phyloP scores from a whole-genome alignment of 35 echinoderm and acorn worm species.

The Eucidaris tribuloides region DNA sequence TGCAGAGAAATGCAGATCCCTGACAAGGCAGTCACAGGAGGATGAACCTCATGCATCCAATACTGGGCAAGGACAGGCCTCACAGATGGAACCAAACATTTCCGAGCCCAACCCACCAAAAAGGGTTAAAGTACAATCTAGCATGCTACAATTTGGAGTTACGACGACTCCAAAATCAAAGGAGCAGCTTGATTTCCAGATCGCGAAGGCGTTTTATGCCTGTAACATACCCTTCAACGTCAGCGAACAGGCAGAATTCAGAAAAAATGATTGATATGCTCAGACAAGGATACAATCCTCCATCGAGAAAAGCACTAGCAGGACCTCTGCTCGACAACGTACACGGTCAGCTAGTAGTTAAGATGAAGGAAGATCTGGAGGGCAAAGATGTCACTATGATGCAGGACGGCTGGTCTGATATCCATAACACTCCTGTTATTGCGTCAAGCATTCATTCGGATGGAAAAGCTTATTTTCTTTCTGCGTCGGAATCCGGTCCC shows the following conservation, averaged over 20 bases:
- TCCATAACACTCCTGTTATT: constrained; percentile 44
- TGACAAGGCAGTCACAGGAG: not conserved
- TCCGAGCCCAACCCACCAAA: not conserved
- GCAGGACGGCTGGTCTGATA: constrained; percentile 38
- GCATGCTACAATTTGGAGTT: not conserved
- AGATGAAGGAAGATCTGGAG: constrained; percentile 14
- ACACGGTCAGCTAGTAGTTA: not conserved
- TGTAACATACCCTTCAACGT: constrained; percentile 48
- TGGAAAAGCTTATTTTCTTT: constrained; percentile 31
- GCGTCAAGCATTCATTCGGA: constrained; percentile 33
- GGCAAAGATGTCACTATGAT: constrained; percentile 25
- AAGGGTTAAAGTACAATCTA: not conserved
- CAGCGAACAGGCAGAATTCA: not conserved
- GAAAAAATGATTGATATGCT: constrained; percentile 29
- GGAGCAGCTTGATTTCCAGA: constrained; percentile 15
- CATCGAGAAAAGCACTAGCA: constrained; percentile 18
- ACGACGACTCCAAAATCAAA: constrained; percentile 2
- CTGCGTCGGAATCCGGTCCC: constrained; percentile 22
- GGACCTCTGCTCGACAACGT: constrained; percentile 34
- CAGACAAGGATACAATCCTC: constrained; percentile 35
- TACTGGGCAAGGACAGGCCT: not conserved
- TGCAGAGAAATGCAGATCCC: not conserved
- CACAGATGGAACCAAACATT: not conserved
- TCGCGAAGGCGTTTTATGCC: constrained; percentile 32
- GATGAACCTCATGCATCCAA: not conserved